Evolutionary conservation across 2,113 vertebrate genomes (phyloP).

Genomic region (Phylloscopus whistleri): DNA sequence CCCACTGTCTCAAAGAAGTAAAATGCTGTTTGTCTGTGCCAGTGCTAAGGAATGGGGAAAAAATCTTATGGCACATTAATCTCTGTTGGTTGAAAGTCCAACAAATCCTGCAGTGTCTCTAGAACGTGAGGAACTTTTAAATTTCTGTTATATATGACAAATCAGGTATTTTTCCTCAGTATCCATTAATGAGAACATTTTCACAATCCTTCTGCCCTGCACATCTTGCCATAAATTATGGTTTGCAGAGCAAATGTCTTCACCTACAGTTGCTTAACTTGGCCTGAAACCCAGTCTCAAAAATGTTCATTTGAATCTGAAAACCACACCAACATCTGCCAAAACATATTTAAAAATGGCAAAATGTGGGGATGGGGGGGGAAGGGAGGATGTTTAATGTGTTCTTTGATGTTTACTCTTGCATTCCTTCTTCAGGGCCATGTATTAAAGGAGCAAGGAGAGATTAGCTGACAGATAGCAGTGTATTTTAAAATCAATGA

Average conservation of each 20-base stretch:
- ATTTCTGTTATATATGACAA: background rate
- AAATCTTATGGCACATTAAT: background rate
- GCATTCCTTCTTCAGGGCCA: background rate
- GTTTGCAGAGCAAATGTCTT: constrained; percentile 26
- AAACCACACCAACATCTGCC: constrained; percentile 52
- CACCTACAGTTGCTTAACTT: constrained; percentile 37
- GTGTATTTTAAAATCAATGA: constrained; percentile 45
- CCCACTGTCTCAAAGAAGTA: background rate
- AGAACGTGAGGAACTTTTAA: background rate
- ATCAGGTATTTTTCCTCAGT: background rate
- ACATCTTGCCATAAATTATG: constrained; percentile 28
- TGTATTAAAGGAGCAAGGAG: constrained; percentile 20
- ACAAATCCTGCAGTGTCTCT: background rate
- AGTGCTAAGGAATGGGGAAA: background rate
- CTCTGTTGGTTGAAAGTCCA: background rate
- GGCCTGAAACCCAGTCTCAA: background rate
- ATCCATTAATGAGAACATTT: background rate
- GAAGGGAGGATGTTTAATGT: background rate
- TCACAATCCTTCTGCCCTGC: background rate
- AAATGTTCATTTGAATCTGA: constrained; percentile 26
- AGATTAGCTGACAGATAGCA: constrained; percentile 39
- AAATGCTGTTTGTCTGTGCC: background rate
- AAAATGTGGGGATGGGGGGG: background rate
- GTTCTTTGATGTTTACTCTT: background rate
- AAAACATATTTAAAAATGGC: constrained; percentile 3